Base-by-base conservation (phyloP, 2,888 invertebrate species). In the Callimorpha dominula region DNA sequence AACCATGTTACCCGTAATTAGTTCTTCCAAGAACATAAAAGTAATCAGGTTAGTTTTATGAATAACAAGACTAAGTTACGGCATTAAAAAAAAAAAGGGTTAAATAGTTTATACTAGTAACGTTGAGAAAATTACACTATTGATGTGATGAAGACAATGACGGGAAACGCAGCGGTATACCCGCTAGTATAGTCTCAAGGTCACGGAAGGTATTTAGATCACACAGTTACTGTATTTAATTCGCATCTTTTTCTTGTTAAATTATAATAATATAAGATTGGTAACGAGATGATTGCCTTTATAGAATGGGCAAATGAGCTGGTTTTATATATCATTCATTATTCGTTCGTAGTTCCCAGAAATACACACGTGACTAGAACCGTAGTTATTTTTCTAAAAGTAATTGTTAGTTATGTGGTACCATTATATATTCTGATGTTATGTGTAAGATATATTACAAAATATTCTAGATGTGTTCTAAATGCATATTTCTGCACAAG, bases 161-260 rank as follows among this genome's bases (percentile, higher is more conserved):
- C 78, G 80, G 65, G 81, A 81, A 70, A 63, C 31, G n/a, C 57
- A 65, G 50, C 73, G 72, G 68, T 73, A 74, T 76, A 78, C 74
- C 74, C 72, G 77, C 75, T 81, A 72, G 71, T 77, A 81, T 73
- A 74, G 71, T 76, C 66, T 68, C 81, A 81, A 81, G 81, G 81
- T 77, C 81, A 60, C 31, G 42, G 40, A 14, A 63, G 64, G 70
- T 64, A 74, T 74, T 74, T 65, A 68, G 74, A 54, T 70, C 74
- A 68, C 17, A 70, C 73, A 70, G 67, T 70, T 74, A 74, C 42
- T 72, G 68, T 68, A 42, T 60, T 57, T 31, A 7, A 43, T 64
- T 17, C 12, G 43, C n/a, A 49, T 7, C 31, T 52, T 64, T 46
- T 40, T 17, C 49, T 20, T 42, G n/a, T 15, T 31, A 31, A 60